Evolutionary conservation across 2,797 vertebrate genomes (phyloP).

Genomic region (Poecilia gillii): DNA sequence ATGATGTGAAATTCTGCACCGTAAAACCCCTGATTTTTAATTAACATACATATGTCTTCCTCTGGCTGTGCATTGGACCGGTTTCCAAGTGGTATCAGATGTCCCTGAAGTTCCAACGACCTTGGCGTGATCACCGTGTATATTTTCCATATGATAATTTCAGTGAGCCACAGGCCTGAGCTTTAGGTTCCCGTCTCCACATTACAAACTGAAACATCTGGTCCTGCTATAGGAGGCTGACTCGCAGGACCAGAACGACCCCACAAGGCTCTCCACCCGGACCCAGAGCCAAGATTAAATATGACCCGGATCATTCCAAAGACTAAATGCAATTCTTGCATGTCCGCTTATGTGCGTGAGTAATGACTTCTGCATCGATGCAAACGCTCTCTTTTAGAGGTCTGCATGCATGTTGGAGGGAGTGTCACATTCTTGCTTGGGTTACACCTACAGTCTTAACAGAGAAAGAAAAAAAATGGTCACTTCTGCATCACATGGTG

Average conservation of each 20-base stretch:
- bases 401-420: conserved; percentile 24
- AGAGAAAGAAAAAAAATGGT: conserved; percentile 29
- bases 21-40: conserved; percentile 51
- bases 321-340: conserved; percentile 32
- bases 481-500: conserved; percentile 27
- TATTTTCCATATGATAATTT: conserved; percentile 77
- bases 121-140: conserved; percentile 60
- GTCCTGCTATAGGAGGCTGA: conserved; percentile 64
- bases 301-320: conserved; percentile 53
- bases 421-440: conserved; percentile 31
- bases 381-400: conserved; percentile 14
- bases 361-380: conserved; percentile 13
- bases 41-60: conserved; percentile 50
- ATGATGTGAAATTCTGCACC: conserved; percentile 66
- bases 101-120: conserved; percentile 49
- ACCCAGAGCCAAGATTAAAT: conserved; percentile 68
- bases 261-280: conserved; percentile 52
- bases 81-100: conserved; percentile 66
- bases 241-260: conserved; percentile 59
- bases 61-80: conserved; percentile 41
- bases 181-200: conserved; percentile 43
- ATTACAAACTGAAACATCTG: conserved; percentile 70
- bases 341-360: conserved; percentile 10
- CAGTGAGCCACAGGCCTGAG: conserved; percentile 52
- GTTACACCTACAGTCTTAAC: conserved; percentile 31